A percentile compares a stretch with the other conserved stretches of the same genome.
Conservation (phyloP, 92 coral and sea anemone genomes). For the Actinostola sp. region DNA sequence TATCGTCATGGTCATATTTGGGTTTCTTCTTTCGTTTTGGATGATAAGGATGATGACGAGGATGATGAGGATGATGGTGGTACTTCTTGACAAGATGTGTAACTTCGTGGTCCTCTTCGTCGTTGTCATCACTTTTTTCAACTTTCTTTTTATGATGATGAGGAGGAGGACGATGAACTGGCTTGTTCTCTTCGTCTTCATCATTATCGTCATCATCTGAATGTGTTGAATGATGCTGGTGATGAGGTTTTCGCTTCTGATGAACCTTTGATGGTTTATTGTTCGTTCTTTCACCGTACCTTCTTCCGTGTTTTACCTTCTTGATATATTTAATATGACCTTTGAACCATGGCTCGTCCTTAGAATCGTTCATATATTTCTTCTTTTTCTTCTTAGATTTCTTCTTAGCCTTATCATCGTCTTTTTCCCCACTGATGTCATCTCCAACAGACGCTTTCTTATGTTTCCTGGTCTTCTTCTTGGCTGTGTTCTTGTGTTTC, state of each 20-base stretch:
- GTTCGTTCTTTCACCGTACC: too few relatives aligned
- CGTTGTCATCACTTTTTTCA: constrained; percentile 10
- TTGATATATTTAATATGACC: constrained; percentile 39
- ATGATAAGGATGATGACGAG: too few relatives aligned
- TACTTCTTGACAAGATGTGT: neutral
- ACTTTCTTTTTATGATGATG: constrained; percentile 1
- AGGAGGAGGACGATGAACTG: too few relatives aligned
- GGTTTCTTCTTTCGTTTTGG: constrained; percentile 1
- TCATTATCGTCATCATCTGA: too few relatives aligned
- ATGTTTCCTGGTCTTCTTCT: constrained; percentile 34
- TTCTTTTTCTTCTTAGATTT: constrained; percentile 38
- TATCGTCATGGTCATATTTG: constrained; percentile 2
- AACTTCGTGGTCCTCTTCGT: neutral
- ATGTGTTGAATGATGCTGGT: too few relatives aligned
- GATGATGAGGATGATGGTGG: neutral
- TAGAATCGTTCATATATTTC: too few relatives aligned
- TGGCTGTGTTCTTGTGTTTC: constrained; percentile 5
- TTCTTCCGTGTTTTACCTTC: constrained; percentile 20
- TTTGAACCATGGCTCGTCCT: constrained; percentile 23
- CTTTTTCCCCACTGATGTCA: constrained; percentile 30
- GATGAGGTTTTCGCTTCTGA: too few relatives aligned
- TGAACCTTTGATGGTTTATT: neutral
- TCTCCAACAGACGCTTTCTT: constrained; percentile 58
- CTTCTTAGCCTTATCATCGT: constrained; percentile 31
- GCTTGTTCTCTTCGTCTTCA: too few relatives aligned